Percentiles rank a stretch among this genome's conserved stretches.
Conservation (phyloP, 2,113 vertebrate species). For the Callithrix jacchus region DNA sequence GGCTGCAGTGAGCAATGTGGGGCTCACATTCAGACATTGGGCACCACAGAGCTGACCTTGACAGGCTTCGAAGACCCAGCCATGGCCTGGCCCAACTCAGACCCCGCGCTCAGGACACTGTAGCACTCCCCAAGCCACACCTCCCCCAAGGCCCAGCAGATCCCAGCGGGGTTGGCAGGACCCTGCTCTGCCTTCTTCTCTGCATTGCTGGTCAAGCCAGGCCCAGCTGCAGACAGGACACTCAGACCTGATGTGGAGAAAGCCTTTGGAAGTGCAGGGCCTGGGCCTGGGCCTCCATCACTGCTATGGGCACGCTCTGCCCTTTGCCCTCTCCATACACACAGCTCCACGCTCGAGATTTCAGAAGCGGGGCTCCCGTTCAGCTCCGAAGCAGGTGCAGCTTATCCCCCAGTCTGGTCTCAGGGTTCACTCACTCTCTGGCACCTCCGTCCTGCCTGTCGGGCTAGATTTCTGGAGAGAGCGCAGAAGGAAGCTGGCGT, state of each 20-base stretch:
- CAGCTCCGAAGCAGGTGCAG: background rate
- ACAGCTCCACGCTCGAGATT: accelerated
- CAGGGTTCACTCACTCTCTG: background rate
- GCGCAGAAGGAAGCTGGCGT: accelerated
- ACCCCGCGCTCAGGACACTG: accelerated
- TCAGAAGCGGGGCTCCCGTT: background rate
- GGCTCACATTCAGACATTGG: accelerated
- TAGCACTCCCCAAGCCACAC: accelerated
- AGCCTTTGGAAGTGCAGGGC: background rate
- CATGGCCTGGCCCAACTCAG: background rate
- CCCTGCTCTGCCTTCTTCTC: background rate
- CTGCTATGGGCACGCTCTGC: background rate
- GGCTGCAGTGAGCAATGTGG: background rate
- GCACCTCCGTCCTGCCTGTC: background rate
- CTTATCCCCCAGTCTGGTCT: background rate
- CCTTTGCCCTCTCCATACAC: accelerated
- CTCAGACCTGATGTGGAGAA: accelerated
- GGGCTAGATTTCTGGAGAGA: background rate
- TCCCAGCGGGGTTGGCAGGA: accelerated
- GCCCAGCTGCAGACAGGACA: background rate
- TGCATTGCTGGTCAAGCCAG: background rate
- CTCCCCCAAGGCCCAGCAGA: background rate
- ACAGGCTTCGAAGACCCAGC: background rate
- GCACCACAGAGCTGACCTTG: background rate
- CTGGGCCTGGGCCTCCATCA: background rate